A percentile compares a stretch with the other conserved stretches of the same genome.
These are phyloP conservation scores for Paramormyrops kingsleyae DNA, from an alignment of 2,113 vertebrate species.

Conservation along the genomic window DNA sequence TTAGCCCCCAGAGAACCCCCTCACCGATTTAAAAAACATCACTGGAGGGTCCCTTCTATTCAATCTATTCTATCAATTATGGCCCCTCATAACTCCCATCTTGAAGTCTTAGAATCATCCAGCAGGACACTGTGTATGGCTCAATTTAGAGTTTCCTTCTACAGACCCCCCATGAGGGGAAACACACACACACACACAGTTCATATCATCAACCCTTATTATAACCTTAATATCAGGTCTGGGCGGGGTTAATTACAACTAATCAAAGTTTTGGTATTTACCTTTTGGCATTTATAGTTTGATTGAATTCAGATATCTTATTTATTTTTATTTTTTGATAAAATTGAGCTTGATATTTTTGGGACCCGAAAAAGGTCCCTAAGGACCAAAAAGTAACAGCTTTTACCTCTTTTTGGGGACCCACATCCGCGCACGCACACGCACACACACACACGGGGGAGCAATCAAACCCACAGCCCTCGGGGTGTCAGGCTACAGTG, in stretches of 20 bases:
- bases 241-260: not conserved
- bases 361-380: not conserved
- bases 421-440: not conserved
- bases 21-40: not conserved
- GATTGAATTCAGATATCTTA: too few species aligned
- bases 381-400: not conserved
- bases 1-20: too few species aligned
- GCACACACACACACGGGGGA: not conserved
- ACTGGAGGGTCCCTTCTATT: not conserved
- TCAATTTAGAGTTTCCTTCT: too few species aligned
- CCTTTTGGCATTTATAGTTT: too few species aligned
- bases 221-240: not conserved
- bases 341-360: not conserved
- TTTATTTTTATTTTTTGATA: not conserved
- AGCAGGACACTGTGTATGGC: not conserved
- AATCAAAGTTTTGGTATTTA: too few species aligned
- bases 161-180: too few species aligned
- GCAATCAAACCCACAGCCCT: not conserved
- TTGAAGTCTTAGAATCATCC: not conserved
- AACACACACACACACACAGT: not conserved
- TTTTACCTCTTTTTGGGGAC: not conserved
- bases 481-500: not conserved
- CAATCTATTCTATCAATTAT: not conserved
- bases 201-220: not conserved
- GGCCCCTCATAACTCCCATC: not conserved